Conservation (phyloP, 2,888 invertebrate genomes). For the Thera britannica region DNA sequence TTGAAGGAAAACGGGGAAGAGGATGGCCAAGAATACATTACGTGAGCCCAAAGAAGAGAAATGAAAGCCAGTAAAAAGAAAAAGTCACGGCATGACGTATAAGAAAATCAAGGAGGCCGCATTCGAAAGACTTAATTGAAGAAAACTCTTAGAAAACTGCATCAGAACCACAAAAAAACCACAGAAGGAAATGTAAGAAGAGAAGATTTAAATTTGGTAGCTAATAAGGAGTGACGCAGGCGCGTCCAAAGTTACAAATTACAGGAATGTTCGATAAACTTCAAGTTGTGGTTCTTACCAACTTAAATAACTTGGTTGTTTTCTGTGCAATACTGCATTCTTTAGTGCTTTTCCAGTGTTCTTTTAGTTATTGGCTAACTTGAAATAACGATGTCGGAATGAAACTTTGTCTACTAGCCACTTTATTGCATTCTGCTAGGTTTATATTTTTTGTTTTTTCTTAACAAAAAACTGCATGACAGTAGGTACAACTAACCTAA, state of each 20-base stretch:
- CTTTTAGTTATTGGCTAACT: slow-evolving; percentile 42
- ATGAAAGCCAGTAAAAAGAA: too few relatives aligned
- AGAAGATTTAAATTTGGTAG: not conserved
- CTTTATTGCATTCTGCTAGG: slow-evolving; percentile 36
- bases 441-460: slow-evolving; percentile 13
- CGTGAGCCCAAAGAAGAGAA: too few relatives aligned
- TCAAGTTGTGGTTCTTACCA: slow-evolving; percentile 36
- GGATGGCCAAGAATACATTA: too few relatives aligned
- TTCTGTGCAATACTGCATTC: slow-evolving; percentile 41
- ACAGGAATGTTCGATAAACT: slow-evolving; percentile 29
- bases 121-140: too few relatives aligned
- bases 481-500: not conserved
- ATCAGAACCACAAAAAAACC: too few relatives aligned
- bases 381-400: slow-evolving; percentile 42
- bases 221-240: not conserved
- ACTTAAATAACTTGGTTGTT: slow-evolving; percentile 40
- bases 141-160: too few relatives aligned
- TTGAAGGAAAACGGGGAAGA: too few relatives aligned
- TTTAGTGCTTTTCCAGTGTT: slow-evolving; percentile 40
- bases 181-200: too few relatives aligned
- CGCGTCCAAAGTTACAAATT: slow-evolving; percentile 2
- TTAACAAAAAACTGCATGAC: too few relatives aligned
- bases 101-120: too few relatives aligned
- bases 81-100: too few relatives aligned
- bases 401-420: slow-evolving; percentile 40